These are phyloP conservation scores for Drosophila yooni DNA, from an alignment of 2,888 invertebrate species.

Conservation along the genomic window DNA sequence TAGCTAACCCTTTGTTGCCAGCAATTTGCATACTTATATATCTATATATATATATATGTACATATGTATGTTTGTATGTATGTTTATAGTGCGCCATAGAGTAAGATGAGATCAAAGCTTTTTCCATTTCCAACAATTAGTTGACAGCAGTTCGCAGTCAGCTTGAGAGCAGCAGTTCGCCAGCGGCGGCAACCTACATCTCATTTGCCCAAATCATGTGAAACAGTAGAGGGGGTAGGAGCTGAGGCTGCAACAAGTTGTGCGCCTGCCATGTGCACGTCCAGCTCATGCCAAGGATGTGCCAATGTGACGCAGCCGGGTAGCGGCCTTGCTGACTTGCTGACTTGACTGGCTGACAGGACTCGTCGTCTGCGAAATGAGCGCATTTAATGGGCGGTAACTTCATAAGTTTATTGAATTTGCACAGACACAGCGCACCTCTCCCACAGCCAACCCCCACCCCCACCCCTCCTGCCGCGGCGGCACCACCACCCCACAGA, in stretches of 20 bases:
- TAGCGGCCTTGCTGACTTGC: background rate
- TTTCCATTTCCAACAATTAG: conserved; percentile 5
- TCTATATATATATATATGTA: background rate
- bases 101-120: conserved; percentile 23
- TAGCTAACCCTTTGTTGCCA: background rate
- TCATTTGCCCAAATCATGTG: background rate
- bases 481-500: background rate
- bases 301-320: conserved; percentile 3
- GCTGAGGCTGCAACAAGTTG: conserved; percentile 35
- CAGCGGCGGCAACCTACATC: conserved; percentile 6
- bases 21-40: background rate
- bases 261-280: conserved; percentile 6
- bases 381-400: conserved; percentile 71
- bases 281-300: conserved; percentile 11
- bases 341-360: background rate
- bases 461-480: too few relatives aligned
- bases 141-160: conserved; percentile 1
- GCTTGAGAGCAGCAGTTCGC: background rate
- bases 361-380: conserved; percentile 48
- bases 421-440: conserved; percentile 21
- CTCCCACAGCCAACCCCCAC: background rate
- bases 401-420: conserved; percentile 75
- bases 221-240: background rate
- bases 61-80: background rate
- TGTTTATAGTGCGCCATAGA: conserved; percentile 1